A percentile compares a stretch with the other conserved stretches of the same genome.
phyloP scores from a whole-genome alignment of 2,888 invertebrate species.

The Eupeodes latifasciatus region DNA sequence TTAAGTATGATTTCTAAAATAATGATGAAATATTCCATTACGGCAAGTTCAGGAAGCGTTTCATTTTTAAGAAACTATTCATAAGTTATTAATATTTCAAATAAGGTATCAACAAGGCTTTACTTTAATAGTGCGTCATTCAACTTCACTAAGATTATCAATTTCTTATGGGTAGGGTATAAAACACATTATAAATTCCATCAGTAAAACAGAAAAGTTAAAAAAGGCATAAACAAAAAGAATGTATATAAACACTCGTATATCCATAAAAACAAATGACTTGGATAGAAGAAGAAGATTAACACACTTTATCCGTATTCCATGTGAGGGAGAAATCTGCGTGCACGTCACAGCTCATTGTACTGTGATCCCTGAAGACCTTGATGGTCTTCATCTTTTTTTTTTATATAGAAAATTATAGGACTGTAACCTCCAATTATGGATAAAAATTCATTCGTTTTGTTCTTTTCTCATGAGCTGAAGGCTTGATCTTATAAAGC shows the following conservation, averaged over 20 bases:
- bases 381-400: slow-evolving; percentile 39
- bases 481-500: slow-evolving; percentile 30
- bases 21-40: neutral
- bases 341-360: slow-evolving; percentile 14
- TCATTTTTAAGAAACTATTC: neutral
- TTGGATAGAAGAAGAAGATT: neutral
- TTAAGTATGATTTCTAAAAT: neutral
- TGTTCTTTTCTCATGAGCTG: slow-evolving; percentile 30
- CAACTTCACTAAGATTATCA: neutral
- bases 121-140: neutral
- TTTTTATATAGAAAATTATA: slow-evolving; percentile 44
- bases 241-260: neutral
- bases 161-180: neutral
- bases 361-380: slow-evolving; percentile 57
- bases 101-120: neutral
- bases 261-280: neutral
- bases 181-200: neutral
- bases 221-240: neutral
- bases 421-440: slow-evolving; percentile 56
- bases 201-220: neutral
- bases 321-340: neutral
- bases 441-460: slow-evolving; percentile 44
- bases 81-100: neutral
- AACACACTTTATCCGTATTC: neutral
- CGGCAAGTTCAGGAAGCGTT: neutral